Percentiles rank a stretch among this genome's conserved stretches.
phyloP scores from a whole-genome alignment of 2,888 invertebrate species.

The Ormyrus labotus region DNA sequence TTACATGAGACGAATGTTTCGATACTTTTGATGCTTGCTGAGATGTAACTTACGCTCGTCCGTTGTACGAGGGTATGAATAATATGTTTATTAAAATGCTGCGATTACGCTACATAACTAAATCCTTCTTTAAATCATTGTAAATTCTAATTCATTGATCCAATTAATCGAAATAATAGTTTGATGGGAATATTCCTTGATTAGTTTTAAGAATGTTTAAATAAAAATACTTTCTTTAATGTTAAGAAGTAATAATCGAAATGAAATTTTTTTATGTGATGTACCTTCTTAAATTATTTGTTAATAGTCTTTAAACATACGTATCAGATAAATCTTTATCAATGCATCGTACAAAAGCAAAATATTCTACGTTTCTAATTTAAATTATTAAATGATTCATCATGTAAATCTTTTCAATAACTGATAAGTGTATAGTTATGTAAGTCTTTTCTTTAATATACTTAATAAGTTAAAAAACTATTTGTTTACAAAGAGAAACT shows the following conservation, averaged over 20 bases:
- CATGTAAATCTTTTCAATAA: conserved; percentile 17
- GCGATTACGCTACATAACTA: background rate
- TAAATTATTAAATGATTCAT: conserved; percentile 33
- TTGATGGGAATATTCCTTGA: conserved; percentile 19
- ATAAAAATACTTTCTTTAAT: conserved; percentile 13
- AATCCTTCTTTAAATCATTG: background rate
- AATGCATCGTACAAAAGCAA: conserved; percentile 4
- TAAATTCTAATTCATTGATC: background rate
- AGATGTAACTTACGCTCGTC: conserved; percentile 30
- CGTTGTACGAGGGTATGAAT: conserved; percentile 24
- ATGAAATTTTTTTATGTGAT: conserved; percentile 5
- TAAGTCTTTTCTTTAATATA: conserved; percentile 49
- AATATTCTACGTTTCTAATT: conserved; percentile 22
- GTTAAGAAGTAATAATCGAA: conserved; percentile 13
- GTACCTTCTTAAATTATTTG: conserved; percentile 23
- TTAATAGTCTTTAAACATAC: conserved; percentile 4
- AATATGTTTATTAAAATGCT: background rate
- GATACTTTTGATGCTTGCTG: conserved; percentile 41
- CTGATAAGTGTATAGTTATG: conserved; percentile 24
- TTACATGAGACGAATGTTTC: conserved; percentile 33
- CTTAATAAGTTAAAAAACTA: conserved; percentile 48
- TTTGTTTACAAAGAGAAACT: conserved; percentile 45
- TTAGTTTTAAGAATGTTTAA: conserved; percentile 14
- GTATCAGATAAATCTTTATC: conserved; percentile 18
- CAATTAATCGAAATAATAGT: conserved; percentile 9